Evolutionary conservation across 2,888 invertebrate species (phyloP), one percentile per base, ranked within the genome.

Genomic region (Eristalis arbustorum): DNA sequence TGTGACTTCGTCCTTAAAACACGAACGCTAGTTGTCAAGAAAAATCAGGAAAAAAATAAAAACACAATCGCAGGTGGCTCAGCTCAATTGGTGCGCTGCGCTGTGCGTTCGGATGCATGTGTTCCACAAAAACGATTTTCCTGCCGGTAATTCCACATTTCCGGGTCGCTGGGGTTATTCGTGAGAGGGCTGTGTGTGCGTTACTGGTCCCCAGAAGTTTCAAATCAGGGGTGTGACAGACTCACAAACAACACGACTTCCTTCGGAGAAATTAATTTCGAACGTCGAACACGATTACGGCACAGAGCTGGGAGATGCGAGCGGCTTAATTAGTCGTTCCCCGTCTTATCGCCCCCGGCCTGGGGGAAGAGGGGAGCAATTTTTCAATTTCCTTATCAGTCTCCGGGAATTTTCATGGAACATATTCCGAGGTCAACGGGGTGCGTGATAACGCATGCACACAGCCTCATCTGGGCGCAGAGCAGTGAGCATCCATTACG

Each of bases 11-110:
- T 82, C 69, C 77, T 81, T 34, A 67, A 31, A 82, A 61, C 68
- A 72, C 71, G 72, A 68, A 72, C 28, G 25, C 18, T 77, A 71
- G 25, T 42, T 34, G 49, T 67, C 13, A 67, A 87, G 78, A 68
- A 69, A 79, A 85, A 85, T 81, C 85, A 85, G 68, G 77, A 67
- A 79, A 87, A 78, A 31, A 78, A 85, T 68, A 77, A 75, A 79
- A 87, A 83, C n/a, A 78, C 74, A 83, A 83, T 83, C 75, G 87
- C 87, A 87, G 87, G 87, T 87, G 87, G 87, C 87, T 75, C 68
- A 64, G 68, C 75, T 87, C 87, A 83, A 83, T 62, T 34, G 37
- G 14, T 10, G 57, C 68, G 25, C 18, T 63, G 67, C 40, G 42
- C 49, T 76, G 34, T 68, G 62, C 69, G 66, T 22, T 75, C 34